phyloP scores from a whole-genome alignment of 2,888 invertebrate genomes.

The Elmis aenea region DNA sequence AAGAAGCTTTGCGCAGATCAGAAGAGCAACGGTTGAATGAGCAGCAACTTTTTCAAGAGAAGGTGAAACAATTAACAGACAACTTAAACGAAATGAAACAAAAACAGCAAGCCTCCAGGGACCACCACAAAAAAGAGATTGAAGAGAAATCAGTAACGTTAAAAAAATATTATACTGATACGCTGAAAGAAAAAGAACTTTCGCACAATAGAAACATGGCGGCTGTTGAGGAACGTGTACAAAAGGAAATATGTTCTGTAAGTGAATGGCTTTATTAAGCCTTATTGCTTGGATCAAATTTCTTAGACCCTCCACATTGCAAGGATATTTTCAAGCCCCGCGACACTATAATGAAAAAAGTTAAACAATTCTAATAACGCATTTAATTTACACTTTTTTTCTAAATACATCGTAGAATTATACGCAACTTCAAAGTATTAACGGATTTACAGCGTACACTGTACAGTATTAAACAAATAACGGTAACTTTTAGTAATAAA shows the following conservation, averaged over 20 bases:
- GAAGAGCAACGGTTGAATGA: slow-evolving; percentile 5
- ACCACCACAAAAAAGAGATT: slow-evolving; percentile 7
- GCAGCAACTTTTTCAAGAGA: slow-evolving; percentile 6
- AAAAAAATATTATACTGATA: slow-evolving; percentile 10
- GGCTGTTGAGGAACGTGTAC: slow-evolving; percentile 8
- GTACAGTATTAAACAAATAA: too few species aligned
- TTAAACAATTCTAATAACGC: too few species aligned
- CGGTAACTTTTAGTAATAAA: too few species aligned
- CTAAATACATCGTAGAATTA: too few species aligned
- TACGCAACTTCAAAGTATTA: too few species aligned
- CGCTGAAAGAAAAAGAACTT: slow-evolving; percentile 11
- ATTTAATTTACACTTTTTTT: too few species aligned
- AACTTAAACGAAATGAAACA: slow-evolving; percentile 5
- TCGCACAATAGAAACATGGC: slow-evolving; percentile 11
- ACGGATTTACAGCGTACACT: too few species aligned
- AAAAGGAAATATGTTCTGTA: slow-evolving; percentile 18
- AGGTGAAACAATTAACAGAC: slow-evolving; percentile 7
- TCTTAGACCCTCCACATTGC: too few species aligned
- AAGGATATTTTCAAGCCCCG: too few species aligned
- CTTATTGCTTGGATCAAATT: too few species aligned
- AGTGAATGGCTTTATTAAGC: too few species aligned
- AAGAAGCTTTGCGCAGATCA: slow-evolving; percentile 7
- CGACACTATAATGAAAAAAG: too few species aligned
- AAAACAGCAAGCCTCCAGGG: slow-evolving; percentile 2
- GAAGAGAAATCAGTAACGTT: slow-evolving; percentile 13